Evolutionary conservation across 1,140 invertebrate species (phyloP).

Genomic region (Rhagoletis zephyria): DNA sequence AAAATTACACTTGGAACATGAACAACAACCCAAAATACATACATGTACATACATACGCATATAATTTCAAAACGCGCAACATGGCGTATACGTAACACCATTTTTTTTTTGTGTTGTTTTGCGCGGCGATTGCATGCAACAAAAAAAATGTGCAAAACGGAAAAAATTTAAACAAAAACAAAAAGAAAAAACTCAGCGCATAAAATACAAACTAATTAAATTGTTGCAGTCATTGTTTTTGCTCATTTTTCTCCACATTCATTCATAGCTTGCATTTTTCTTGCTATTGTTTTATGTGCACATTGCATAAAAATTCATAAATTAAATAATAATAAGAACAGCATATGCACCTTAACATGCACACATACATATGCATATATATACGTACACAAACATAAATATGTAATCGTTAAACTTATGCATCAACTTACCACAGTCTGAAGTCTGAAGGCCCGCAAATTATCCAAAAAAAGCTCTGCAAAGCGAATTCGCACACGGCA

Average conservation of each 20-base stretch:
- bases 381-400: neutral
- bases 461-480: constrained; percentile 16
- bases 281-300: constrained; percentile 31
- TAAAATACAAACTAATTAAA: constrained; percentile 44
- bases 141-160: neutral
- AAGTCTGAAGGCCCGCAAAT: constrained; percentile 31
- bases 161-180: neutral
- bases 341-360: constrained; percentile 5
- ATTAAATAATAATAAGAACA: constrained; percentile 51
- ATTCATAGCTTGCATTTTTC: constrained; percentile 29
- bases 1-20: too few species aligned
- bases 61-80: neutral
- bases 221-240: constrained; percentile 40
- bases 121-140: neutral
- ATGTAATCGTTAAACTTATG: neutral
- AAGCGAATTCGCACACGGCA: constrained; percentile 15
- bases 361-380: neutral
- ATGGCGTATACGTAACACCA: constrained; percentile 40
- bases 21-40: too few species aligned
- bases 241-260: constrained; percentile 12
- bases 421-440: constrained; percentile 36
- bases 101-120: neutral
- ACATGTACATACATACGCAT: too few species aligned
- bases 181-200: constrained; percentile 15
- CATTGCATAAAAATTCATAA: constrained; percentile 48